Evolutionary conservation across 2,888 invertebrate genomes (phyloP).

Genomic region (Eutolmus rufibarbis): DNA sequence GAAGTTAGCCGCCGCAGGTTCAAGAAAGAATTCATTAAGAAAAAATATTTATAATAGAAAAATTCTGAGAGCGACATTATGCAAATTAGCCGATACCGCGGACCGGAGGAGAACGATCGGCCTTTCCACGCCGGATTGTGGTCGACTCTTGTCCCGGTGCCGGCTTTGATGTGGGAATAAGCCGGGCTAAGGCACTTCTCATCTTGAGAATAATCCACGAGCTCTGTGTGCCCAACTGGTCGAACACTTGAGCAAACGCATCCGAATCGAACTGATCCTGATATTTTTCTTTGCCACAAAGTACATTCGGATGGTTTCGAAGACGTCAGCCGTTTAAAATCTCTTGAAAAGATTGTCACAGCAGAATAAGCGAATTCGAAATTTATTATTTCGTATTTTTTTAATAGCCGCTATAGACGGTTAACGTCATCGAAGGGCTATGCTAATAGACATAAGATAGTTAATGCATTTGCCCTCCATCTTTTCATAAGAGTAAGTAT

Average conservation of each 20-base stretch:
- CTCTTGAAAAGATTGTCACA: not conserved
- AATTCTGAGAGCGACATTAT: conserved; percentile 21
- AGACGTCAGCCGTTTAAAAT: not conserved
- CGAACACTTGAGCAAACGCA: not conserved
- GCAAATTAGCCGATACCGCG: conserved; percentile 11
- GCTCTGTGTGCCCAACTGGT: not conserved
- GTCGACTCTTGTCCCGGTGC: not conserved
- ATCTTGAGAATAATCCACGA: conserved; percentile 10
- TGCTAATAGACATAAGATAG: not conserved
- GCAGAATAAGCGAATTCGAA: not conserved
- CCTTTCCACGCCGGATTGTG: not conserved
- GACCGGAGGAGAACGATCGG: not conserved
- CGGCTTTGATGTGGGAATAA: conserved; percentile 15
- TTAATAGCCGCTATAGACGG: not conserved
- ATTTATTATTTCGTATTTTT: not conserved
- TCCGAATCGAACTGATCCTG: not conserved
- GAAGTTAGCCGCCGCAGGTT: not conserved
- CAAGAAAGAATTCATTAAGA: conserved; percentile 1
- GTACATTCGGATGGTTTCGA: not conserved
- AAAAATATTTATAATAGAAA: conserved; percentile 29
- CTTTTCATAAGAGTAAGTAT: not conserved
- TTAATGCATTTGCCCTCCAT: not conserved
- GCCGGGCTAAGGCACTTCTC: not conserved
- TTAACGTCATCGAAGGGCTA: not conserved
- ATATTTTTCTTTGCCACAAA: not conserved